These are phyloP conservation scores for Hydrozoanthus gracilis DNA, from an alignment of 92 coral and sea anemone species.

Conservation along the genomic window DNA sequence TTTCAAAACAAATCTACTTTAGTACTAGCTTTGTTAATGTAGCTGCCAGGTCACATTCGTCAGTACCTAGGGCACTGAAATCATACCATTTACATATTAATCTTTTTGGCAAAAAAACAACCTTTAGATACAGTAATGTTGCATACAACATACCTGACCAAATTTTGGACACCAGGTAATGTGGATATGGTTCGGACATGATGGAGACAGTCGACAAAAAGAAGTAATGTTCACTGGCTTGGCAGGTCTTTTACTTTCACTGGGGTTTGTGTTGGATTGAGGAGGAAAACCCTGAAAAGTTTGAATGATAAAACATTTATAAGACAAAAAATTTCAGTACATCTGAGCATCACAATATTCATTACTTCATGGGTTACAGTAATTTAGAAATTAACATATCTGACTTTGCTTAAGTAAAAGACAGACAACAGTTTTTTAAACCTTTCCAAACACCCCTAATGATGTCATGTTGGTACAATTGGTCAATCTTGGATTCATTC, in stretches of 20 bases:
- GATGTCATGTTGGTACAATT: too few relatives aligned
- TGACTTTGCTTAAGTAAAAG: too few relatives aligned
- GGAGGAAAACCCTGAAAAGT: constrained; percentile 41
- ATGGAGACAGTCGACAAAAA: constrained; percentile 84
- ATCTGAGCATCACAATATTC: not conserved
- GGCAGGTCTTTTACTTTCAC: constrained; percentile 84
- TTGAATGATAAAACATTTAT: not conserved
- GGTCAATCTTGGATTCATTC: too few relatives aligned
- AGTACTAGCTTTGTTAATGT: too few relatives aligned
- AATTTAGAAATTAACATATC: not conserved
- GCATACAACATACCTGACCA: constrained; percentile 73
- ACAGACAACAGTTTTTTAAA: too few relatives aligned
- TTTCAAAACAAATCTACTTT: too few relatives aligned
- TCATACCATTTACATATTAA: too few relatives aligned
- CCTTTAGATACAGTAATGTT: not conserved
- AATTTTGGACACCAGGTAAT: constrained; percentile 90
- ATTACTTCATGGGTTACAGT: not conserved
- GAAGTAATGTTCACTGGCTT: constrained; percentile 92
- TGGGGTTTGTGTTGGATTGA: constrained; percentile 13
- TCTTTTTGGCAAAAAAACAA: too few relatives aligned
- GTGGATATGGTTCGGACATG: constrained; percentile 93
- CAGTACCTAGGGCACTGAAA: too few relatives aligned
- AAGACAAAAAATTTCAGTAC: not conserved
- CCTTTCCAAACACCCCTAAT: too few relatives aligned
- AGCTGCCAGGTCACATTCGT: too few relatives aligned